phyloP scores from a whole-genome alignment of 2,113 vertebrate genomes.

The Lophochroa leadbeateri region DNA sequence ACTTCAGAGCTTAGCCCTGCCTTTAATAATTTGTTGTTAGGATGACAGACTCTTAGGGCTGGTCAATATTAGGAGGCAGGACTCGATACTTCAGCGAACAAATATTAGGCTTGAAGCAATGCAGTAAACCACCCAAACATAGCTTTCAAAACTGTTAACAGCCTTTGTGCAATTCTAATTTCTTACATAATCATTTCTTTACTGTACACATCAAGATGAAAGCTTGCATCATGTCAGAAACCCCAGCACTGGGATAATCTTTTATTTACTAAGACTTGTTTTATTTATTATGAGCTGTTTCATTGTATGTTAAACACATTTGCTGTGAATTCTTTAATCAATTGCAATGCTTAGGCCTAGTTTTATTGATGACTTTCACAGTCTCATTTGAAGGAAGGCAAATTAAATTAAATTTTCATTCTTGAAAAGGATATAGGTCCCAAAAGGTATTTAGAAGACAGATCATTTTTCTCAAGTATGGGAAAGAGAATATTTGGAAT shows the following conservation, averaged over 20 bases:
- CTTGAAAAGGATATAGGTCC: slow-evolving; percentile 44
- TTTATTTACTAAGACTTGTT: not conserved
- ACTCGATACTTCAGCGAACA: not conserved
- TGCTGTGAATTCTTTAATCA: slow-evolving; percentile 30
- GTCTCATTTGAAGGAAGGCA: slow-evolving; percentile 49
- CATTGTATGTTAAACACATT: not conserved
- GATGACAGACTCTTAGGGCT: not conserved
- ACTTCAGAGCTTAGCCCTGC: not conserved
- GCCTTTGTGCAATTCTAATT: not conserved
- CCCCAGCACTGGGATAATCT: not conserved
- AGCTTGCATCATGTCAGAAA: not conserved
- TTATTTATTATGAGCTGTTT: slow-evolving; percentile 19
- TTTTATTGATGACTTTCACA: slow-evolving; percentile 59
- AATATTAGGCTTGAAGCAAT: not conserved
- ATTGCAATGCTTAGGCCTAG: not conserved
- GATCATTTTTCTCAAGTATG: slow-evolving; percentile 55
- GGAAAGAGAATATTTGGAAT: slow-evolving; percentile 50
- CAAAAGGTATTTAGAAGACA: slow-evolving; percentile 44
- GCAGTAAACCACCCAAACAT: not conserved
- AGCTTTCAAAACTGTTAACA: not conserved
- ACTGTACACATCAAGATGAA: not conserved
- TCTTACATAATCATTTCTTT: not conserved
- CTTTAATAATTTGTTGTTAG: not conserved
- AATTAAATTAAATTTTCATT: slow-evolving; percentile 63
- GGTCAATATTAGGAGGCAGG: not conserved